Evolutionary conservation across 1,140 invertebrate genomes (phyloP), one percentile per base, ranked within the genome.

Genomic region (Chironomus striatipennis): DNA sequence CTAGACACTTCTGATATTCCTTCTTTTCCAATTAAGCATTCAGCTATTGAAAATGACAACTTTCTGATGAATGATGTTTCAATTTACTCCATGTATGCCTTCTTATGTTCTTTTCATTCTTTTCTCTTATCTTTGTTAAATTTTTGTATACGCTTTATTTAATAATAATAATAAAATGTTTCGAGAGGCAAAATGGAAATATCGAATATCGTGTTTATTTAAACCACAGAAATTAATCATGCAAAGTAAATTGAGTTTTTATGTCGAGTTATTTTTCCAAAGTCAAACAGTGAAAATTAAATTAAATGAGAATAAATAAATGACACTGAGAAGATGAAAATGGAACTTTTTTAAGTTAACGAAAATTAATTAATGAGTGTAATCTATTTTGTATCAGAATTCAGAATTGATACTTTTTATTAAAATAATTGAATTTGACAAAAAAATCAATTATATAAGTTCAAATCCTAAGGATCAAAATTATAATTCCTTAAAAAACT

Each of bases 241-340:
- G 65, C 65, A 70, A 70, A 70, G 65, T 70, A 70, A 70, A 70
- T 70, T 70, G 65, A 70, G 65, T 70, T 70, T 70, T 70, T 18
- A 70, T 70, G 65, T 70, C 65, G n/a, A 70, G 47, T 57, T 57
- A n/a, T 57, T 57, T 67, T 70, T 70, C 65, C 65, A 70, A 10
- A 20, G 24, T 34, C 65, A 70, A 5, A 70, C 18, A 57, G n/a
- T 57, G 47, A 57, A 57, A 57, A 57, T n/a, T n/a, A 57, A 57
- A 57, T n/a, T 57, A n/a, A 57, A 57, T 57, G n/a, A 57, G n/a
- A 47, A 47, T 47, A 47, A 47, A 8, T 5, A 34, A 34, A 34
- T 34, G 24, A 34, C 24, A 34, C 24, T n/a, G 9, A 57, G 12
- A 10, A 15, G 10, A 57, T n/a, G 47, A 15, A 57, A 57, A 15